Conservation (phyloP, 2,888 invertebrate genomes). For the Bellardia pandia region DNA sequence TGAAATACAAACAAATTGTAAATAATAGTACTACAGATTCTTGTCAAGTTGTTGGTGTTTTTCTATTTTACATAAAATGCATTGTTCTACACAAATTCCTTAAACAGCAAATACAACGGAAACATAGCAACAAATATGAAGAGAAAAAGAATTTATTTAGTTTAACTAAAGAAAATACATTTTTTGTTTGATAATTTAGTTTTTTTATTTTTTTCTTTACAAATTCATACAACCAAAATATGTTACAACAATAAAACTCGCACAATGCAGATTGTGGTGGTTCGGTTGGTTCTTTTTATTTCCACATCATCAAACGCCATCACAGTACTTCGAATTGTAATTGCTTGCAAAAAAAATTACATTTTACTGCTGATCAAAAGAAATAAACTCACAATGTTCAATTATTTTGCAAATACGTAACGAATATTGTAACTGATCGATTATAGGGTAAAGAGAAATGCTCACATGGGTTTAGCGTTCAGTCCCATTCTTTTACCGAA, state of each 20-base stretch:
- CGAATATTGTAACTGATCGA: too few relatives aligned
- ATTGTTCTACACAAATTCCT: slow-evolving; percentile 45
- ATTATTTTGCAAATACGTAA: too few relatives aligned
- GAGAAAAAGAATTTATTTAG: slow-evolving; percentile 25
- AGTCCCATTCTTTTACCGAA: too few relatives aligned
- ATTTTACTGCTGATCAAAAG: too few relatives aligned
- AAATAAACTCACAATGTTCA: too few relatives aligned
- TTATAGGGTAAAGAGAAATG: too few relatives aligned
- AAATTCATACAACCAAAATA: slow-evolving; percentile 36
- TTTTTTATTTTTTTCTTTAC: slow-evolving; percentile 2
- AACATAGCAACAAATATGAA: slow-evolving; percentile 23
- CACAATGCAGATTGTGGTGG: neutral
- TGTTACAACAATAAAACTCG: slow-evolving; percentile 32
- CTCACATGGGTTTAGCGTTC: too few relatives aligned
- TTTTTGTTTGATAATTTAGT: slow-evolving; percentile 5
- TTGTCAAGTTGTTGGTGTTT: slow-evolving; percentile 36
- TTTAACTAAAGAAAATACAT: slow-evolving; percentile 14
- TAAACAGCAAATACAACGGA: slow-evolving; percentile 2
- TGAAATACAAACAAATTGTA: slow-evolving; percentile 42
- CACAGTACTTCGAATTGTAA: neutral
- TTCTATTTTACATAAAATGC: slow-evolving; percentile 42
- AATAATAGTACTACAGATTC: slow-evolving; percentile 22
- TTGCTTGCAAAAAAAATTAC: neutral
- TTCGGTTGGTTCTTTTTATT: neutral
- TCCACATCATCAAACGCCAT: neutral